Percentiles rank a stretch among this genome's conserved stretches.
These are phyloP conservation scores for Arrhamphus sclerolepis DNA, from an alignment of 2,797 vertebrate genomes.

Conservation along the genomic window DNA sequence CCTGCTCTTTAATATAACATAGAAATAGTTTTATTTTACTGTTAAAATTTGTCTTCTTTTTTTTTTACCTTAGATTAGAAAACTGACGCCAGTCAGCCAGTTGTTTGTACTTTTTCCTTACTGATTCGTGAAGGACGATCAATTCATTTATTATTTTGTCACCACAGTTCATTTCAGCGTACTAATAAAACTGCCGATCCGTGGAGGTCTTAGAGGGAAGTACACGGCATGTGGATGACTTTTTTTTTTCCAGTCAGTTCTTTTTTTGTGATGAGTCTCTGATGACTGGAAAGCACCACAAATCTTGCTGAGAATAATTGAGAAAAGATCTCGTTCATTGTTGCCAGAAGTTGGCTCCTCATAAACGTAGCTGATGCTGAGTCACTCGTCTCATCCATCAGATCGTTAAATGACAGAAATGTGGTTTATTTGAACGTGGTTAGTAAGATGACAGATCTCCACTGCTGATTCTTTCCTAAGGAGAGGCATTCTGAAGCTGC, in stretches of 20 bases:
- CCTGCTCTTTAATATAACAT: background rate
- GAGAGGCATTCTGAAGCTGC: too few relatives aligned
- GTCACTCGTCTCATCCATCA: too few relatives aligned
- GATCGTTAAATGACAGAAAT: too few relatives aligned
- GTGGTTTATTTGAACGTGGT: too few relatives aligned
- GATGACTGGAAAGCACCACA: conserved; percentile 5
- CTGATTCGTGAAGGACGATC: too few relatives aligned
- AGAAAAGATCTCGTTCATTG: conserved; percentile 1
- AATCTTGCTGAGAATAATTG: conserved; percentile 2
- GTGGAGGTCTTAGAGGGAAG: background rate
- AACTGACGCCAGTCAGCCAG: too few relatives aligned
- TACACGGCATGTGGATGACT: background rate
- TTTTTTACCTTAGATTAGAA: too few relatives aligned
- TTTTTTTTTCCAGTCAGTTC: background rate
- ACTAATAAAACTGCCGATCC: conserved; percentile 1
- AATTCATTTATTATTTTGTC: too few relatives aligned
- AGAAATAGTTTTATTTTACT: background rate
- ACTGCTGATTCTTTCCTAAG: too few relatives aligned
- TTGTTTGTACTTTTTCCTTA: too few relatives aligned
- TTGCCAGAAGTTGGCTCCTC: conserved; percentile 3
- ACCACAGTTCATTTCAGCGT: conserved; percentile 1
- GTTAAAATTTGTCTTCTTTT: too few relatives aligned
- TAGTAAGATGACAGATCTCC: too few relatives aligned
- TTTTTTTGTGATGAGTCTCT: conserved; percentile 1
- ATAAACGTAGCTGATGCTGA: conserved; percentile 1